Conservation (phyloP, 2,888 invertebrate species). For the Drosophila nr. medialis region DNA sequence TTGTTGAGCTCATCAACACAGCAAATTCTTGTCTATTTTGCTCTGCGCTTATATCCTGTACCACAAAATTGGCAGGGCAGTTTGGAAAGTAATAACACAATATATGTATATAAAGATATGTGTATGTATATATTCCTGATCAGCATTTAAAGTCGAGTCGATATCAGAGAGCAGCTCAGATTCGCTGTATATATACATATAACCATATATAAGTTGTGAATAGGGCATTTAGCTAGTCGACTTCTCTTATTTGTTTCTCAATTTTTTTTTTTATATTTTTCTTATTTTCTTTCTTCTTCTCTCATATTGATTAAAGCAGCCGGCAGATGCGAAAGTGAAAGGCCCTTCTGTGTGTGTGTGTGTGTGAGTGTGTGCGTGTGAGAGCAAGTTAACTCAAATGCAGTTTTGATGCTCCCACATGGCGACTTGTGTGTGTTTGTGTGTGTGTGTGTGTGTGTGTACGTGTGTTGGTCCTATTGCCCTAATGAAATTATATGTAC, state of each 20-base stretch:
- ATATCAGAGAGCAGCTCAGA: background rate
- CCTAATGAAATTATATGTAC: constrained; percentile 76
- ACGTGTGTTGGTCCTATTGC: constrained; percentile 72
- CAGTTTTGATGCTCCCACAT: constrained; percentile 44
- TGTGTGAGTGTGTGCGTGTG: background rate
- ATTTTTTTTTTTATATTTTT: background rate
- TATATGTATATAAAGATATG: background rate
- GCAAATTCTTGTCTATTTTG: constrained; percentile 7
- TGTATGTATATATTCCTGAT: background rate
- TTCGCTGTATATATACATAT: background rate
- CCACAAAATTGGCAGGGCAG: background rate
- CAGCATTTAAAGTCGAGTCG: background rate
- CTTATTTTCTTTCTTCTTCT: constrained; percentile 3
- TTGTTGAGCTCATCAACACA: constrained; percentile 31
- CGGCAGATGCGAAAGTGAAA: constrained; percentile 59
- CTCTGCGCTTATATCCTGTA: background rate
- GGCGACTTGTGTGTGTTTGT: constrained; percentile 2
- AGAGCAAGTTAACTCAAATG: constrained; percentile 21
- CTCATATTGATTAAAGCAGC: constrained; percentile 30
- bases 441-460: constrained; percentile 23
- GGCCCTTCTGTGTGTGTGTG: constrained; percentile 24
- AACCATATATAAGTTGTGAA: background rate
- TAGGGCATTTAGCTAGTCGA: constrained; percentile 1
- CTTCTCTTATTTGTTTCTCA: constrained; percentile 1
- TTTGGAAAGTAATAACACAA: background rate